phyloP scores from a whole-genome alignment of 2,888 invertebrate genomes.

The Dolichomitus sp. region DNA sequence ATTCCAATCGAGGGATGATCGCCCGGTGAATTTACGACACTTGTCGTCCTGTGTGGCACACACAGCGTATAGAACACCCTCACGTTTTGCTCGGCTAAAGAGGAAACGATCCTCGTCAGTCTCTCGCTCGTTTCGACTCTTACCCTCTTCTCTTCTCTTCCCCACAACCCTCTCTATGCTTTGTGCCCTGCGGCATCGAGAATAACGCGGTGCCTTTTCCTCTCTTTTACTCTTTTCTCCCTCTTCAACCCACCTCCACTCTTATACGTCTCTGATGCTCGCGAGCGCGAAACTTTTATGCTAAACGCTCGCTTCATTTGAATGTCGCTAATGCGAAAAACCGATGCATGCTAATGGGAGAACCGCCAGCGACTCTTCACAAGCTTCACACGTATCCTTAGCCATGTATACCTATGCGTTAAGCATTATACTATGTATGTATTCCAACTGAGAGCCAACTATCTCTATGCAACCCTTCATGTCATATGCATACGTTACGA shows the following conservation, averaged over 20 bases:
- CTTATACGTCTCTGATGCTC: slow-evolving; percentile 54
- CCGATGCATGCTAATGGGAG: slow-evolving; percentile 85
- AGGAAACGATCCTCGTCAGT: slow-evolving; percentile 66
- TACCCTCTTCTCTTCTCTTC: neutral
- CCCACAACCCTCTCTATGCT: neutral
- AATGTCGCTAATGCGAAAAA: slow-evolving; percentile 86
- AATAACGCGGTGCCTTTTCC: slow-evolving; percentile 54
- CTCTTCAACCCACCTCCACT: slow-evolving; percentile 36
- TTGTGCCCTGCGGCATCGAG: slow-evolving; percentile 48
- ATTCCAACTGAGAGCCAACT: slow-evolving; percentile 62
- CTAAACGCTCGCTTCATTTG: slow-evolving; percentile 84
- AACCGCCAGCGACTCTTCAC: slow-evolving; percentile 62
- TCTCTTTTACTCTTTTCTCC: slow-evolving; percentile 18
- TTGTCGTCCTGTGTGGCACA: slow-evolving; percentile 54
- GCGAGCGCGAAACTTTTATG: slow-evolving; percentile 81
- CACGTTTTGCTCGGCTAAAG: slow-evolving; percentile 55
- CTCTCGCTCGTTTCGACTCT: slow-evolving; percentile 40
- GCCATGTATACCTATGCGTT: slow-evolving; percentile 53
- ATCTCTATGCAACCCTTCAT: slow-evolving; percentile 76
- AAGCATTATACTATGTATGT: slow-evolving; percentile 36
- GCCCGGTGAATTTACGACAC: slow-evolving; percentile 65
- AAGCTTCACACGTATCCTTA: slow-evolving; percentile 69
- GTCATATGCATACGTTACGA: slow-evolving; percentile 80
- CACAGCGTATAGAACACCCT: slow-evolving; percentile 21
- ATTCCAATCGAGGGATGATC: slow-evolving; percentile 66